Evolutionary conservation across 2,888 invertebrate genomes (phyloP), one percentile per base, ranked within the genome.

Genomic region (Lithophane semibrunnea): DNA sequence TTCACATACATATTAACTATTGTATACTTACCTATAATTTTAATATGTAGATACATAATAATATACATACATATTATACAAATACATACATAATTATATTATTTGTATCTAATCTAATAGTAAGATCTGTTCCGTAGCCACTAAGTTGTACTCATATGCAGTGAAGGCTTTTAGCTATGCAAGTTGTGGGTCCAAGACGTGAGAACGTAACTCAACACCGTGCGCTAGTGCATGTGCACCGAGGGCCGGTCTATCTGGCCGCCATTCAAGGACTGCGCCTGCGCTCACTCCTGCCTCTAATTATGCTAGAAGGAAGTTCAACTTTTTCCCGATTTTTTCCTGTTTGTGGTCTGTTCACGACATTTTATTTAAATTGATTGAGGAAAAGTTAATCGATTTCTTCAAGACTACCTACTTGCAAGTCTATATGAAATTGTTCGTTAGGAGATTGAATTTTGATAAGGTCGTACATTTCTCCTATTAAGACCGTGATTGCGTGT

Each of bases 121-220:
- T 29, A 24, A 21, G 29, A 24, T 54, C 29, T 42, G 12, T 37
- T 63, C 4, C 13, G 13, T 18, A 47, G 24, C 24, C 24, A 37
- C 42, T 42, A 29, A 47, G 52, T 24, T n/a, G 16, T 24, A 52
- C 10, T 42, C 29, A 3, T 44, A 56, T n/a, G 12, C 13, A 58
- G 24, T 42, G 13, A 56, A 73, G 70, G 54, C 52, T 42, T 61
- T 64, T 18, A 58, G 49, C 52, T n/a, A 47, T 24, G 29, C 61
- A 65, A n/a, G 52, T 42, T 21, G 63, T 71, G 42, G 44, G 24
- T 37, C 47, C 73, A 29, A 72, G 79, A 52, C 72, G 65, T 75
- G 66, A 71, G 73, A 75, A 73, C 24, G 82, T 73, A 79, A 82
- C 75, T 52, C 42, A 63, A 79, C n/a, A 73, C 72, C 65, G 56